Evolutionary conservation across 2,113 vertebrate species (phyloP), one percentile per base, ranked within the genome.

Genomic region (Stigmatopora nigra): DNA sequence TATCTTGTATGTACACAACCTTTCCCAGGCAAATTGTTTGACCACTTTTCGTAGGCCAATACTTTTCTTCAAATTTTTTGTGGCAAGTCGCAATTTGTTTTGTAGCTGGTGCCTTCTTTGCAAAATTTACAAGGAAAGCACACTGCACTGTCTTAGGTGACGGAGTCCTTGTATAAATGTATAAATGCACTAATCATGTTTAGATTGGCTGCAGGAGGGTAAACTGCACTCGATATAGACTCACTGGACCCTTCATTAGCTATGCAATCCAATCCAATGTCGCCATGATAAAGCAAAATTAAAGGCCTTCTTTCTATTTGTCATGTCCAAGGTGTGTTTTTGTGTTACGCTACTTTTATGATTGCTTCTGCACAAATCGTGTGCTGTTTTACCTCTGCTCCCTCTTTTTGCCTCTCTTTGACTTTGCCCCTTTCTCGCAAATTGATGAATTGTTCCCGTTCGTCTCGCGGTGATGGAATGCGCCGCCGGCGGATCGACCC

Each of bases 361-460:
- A 52, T 9, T 9, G 19, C n/a, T 53, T 20, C 12, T 20, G n/a
- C 15, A 47, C 46, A 47, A 14, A 47, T 47, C 46, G 15, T 48
- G 14, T 48, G 46, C 5, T 17, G 46, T 48, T 13, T 48, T 6
- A 16, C 14, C 46, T 56, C 22, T 11, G 53, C 22, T 56, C 22
- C 20, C 53, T 31, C 22, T 56, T 22, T 31, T 22, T 31, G 22
- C 53, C 25, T 22, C 19, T 53, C n/a, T 20, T 52, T 19, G 19
- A 20, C 51, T 13, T 25, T 7, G 5, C 13, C 11, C 3, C 22
- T 1, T 13, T 48, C 53, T 56, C 53, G 25, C 14, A 56, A 56
- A 56, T 31, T 56, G 53, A 56, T 31, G 22, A 56, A 56, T 56
- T 31, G 53, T 22, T 56, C 53, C 53, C 22, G 20, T 31, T 56